These are phyloP conservation scores for Ivindomyrus marchei DNA, from an alignment of 2,113 vertebrate genomes.

Conservation along the genomic window DNA sequence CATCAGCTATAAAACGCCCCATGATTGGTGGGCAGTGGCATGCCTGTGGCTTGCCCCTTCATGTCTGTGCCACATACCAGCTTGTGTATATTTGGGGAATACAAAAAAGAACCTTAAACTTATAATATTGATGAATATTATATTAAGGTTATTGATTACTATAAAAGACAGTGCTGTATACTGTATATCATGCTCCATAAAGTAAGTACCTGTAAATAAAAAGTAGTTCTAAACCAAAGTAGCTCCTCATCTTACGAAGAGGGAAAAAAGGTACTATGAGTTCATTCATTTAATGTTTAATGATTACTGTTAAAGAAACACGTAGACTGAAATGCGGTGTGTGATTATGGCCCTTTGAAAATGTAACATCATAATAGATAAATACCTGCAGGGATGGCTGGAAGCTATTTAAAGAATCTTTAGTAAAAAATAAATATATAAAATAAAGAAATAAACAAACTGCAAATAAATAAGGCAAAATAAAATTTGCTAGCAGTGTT, in stretches of 20 bases:
- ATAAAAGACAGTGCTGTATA: constrained; percentile 30
- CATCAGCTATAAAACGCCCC: constrained; percentile 70
- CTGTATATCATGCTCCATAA: constrained; percentile 5
- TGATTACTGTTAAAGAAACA: constrained; percentile 28
- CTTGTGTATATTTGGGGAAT: background rate
- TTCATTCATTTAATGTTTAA: constrained; percentile 45
- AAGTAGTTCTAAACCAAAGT: constrained; percentile 63
- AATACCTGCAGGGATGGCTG: background rate
- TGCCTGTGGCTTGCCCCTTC: constrained; percentile 37
- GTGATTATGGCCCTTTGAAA: constrained; percentile 33
- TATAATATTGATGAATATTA: constrained; percentile 12
- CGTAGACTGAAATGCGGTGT: constrained; percentile 22
- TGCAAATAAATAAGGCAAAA: constrained; percentile 35
- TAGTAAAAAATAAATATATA: background rate
- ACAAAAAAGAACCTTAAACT: constrained; percentile 37
- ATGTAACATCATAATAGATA: constrained; percentile 37
- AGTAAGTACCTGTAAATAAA: constrained; percentile 41
- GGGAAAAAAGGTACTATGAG: constrained; percentile 26
- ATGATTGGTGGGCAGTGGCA: constrained; percentile 34
- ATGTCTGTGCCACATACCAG: constrained; percentile 21
- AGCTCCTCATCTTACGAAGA: constrained; percentile 40
- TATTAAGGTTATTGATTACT: constrained; percentile 25
- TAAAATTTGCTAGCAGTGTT: constrained; percentile 50
- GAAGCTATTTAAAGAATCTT: constrained; percentile 19
- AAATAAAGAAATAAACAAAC: background rate